Base-by-base conservation (phyloP, 2,113 vertebrate genomes). In the Chionomys nivalis region DNA sequence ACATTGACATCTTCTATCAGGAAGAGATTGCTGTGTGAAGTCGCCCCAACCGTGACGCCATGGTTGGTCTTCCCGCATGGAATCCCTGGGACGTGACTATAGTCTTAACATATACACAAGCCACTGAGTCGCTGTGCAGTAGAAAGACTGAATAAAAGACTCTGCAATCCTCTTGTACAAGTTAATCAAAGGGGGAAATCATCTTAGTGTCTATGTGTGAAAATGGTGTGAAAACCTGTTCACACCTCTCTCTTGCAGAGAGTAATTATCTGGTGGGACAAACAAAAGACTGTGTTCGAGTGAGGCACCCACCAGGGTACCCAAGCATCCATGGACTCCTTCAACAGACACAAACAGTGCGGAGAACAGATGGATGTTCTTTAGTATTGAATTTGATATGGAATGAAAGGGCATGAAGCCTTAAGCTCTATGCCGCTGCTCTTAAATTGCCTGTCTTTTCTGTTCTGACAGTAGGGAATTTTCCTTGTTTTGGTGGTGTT, bases 61-160 rank as follows among this genome's bases (percentile, higher is more conserved):
- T 90, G 68, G 85, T 91, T 24, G 66, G 89, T 93, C 33, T 96
- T 93, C 26, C 94, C 55, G 63, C 17, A 49, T 95, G 28, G 49
- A 91, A 86, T 68, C 49, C 86, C 44, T 10, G 61, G 28, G 58
- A 16, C 24, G 13, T 78, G n/a, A 94, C 31, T 70, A 24, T 87
- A 42, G 63, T 81, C 91, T 86, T 86, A 24, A 87, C 44, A 7
- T 82, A 93, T 78, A 52, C 3, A 42, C 24, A 90, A 75, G 36
- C 66, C 79, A 82, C 44, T 86, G 33, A 33, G 21, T 66, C 78
- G 21, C 61, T 96, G 89, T 94, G 12, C 78, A 79, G 79, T 33
- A 93, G 91, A 55, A 76, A 91, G n/a, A 10, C 49, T 82, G 28
- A 77, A 83, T 94, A 87, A 82, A 73, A 87, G 13, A 52, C 58